Conservation (phyloP, 2,113 vertebrate species). For the Spilogale gracilis region DNA sequence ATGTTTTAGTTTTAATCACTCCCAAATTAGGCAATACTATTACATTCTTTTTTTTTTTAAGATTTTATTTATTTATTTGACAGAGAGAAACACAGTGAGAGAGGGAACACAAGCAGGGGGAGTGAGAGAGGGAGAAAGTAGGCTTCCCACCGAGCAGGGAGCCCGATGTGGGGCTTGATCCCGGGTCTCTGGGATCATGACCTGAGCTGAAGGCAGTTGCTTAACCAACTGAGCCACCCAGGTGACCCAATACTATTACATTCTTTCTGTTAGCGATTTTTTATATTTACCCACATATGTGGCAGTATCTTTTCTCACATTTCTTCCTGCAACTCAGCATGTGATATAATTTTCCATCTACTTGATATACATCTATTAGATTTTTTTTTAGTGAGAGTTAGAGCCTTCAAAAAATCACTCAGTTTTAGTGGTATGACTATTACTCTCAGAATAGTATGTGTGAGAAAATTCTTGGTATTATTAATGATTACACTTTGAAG, state of each 20-base stretch:
- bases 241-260: neutral
- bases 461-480: slow-evolving; percentile 5
- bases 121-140: no score
- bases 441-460: neutral
- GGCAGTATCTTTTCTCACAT: neutral
- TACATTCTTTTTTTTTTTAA: neutral
- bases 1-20: neutral
- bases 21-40: neutral
- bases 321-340: neutral
- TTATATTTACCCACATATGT: neutral
- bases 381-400: neutral
- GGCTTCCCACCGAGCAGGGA: no score
- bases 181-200: no score
- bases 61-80: neutral
- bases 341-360: neutral
- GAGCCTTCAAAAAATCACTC: neutral
- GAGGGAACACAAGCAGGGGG: no score
- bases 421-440: neutral
- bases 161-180: no score
- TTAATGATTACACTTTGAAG: slow-evolving; percentile 47
- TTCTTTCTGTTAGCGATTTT: neutral
- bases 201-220: no score
- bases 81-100: no score
- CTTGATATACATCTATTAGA: neutral
- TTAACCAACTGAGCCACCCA: no score